Base-by-base conservation (phyloP, 2,888 invertebrate genomes). In the Zaprionus lineosus region DNA sequence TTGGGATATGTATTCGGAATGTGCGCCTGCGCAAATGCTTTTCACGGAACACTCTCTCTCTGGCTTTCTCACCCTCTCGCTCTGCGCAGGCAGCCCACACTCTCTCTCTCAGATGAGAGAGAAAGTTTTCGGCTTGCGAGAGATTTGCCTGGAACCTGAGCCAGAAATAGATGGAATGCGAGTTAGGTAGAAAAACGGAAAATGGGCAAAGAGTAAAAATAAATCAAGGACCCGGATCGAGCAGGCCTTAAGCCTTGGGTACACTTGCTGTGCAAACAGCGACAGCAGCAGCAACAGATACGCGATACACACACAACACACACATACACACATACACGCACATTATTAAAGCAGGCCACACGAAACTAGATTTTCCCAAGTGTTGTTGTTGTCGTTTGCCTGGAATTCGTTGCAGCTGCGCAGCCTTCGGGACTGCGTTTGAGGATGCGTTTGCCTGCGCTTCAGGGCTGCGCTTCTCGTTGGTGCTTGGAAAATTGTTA, bases 191-290 rank as follows among this genome's bases (percentile, higher is more conserved):
- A 59, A 73, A 57, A 57, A 37, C 14, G 39, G 37, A 55, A 64
- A 61, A 69, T 53, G 57, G 55, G 67, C 62, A 73, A 58, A 60
- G 58, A 60, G 53, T 82, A 72, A 66, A 84, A 84, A 84, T 78
- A 79, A 79, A 84, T 84, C 79, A 82, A 84, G 83, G 84, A 79
- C 74, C 65, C 79, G 41, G 57, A 62, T 61, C 72, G 78, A 61
- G 65, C 56, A 58, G 61, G 63, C 69, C 57, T 59, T 64, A 74
- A 69, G 70, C 47, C 63, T 59, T 55, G 67, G 48, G 53, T 77
- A 68, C 82, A 84, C 84, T 78, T 78, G 77, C 82, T 81, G 57
- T 61, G 64, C 57, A 57, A 55, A 65, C 24, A 24, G 24, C 24
- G n/a, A 24, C 24, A 24, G 24, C n/a, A n/a, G n/a, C 84, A 71